A percentile compares a stretch with the other conserved stretches of the same genome.
These are phyloP conservation scores for Oryctes rhinoceros DNA, from an alignment of 1,140 invertebrate genomes.

Conservation along the genomic window DNA sequence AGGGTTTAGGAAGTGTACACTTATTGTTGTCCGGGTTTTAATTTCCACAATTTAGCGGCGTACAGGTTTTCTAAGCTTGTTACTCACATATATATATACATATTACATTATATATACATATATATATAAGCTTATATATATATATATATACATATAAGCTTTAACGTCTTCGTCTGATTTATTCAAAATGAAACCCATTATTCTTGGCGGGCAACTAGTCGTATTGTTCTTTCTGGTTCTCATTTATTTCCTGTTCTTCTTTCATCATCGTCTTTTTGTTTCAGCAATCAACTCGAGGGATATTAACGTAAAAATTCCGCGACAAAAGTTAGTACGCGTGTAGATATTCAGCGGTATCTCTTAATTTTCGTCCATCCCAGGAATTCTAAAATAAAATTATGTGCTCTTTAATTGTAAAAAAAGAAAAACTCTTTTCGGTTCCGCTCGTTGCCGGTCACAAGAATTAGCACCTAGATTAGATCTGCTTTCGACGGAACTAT, in stretches of 20 bases:
- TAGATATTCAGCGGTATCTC: too few species aligned
- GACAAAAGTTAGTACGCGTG: too few species aligned
- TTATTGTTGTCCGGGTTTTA: conserved; percentile 30
- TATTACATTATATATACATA: too few species aligned
- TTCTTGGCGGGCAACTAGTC: background rate
- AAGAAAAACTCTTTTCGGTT: too few species aligned
- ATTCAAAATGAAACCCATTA: conserved; percentile 30
- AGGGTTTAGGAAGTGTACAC: conserved; percentile 17
- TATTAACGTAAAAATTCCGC: background rate
- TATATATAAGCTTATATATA: too few species aligned
- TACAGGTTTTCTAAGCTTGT: conserved; percentile 3
- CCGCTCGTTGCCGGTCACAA: too few species aligned
- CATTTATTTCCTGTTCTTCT: background rate
- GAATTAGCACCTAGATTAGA: too few species aligned
- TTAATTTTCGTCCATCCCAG: too few species aligned
- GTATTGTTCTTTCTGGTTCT: background rate
- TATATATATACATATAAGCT: background rate
- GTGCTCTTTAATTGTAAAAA: too few species aligned
- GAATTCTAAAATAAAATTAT: too few species aligned
- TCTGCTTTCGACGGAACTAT: too few species aligned
- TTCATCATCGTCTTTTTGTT: background rate
- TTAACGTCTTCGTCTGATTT: background rate
- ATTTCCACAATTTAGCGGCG: background rate
- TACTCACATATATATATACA: conserved; percentile 1
- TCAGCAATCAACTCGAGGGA: background rate